Evolutionary conservation across 23 tunicate species (phyloP).

Genomic region (Trididemnum clinides): DNA sequence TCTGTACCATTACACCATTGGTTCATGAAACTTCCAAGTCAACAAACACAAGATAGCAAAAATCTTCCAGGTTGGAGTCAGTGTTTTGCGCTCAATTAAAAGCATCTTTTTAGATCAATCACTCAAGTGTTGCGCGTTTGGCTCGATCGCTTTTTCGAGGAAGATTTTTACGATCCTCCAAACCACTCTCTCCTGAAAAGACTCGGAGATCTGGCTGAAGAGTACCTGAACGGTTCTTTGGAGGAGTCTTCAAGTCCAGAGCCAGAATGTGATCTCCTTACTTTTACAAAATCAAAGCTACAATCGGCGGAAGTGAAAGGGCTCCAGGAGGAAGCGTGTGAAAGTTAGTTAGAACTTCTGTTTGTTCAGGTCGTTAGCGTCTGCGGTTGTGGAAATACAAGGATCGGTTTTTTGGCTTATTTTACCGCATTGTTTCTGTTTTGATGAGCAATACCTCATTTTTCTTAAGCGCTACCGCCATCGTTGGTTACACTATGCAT

Average conservation of each 20-base stretch:
- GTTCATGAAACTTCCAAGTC: no score
- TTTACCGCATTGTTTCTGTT: no score
- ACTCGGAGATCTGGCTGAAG: slow-evolving; percentile 48
- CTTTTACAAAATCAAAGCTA: slow-evolving; percentile 36
- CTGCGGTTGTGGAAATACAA: no score
- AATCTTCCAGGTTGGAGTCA: no score
- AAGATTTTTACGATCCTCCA: slow-evolving; percentile 59
- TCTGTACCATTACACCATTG: no score
- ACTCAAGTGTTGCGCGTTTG: background rate
- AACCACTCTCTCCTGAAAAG: slow-evolving; percentile 36
- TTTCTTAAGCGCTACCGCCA: no score
- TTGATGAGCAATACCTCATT: no score
- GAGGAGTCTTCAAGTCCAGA: background rate
- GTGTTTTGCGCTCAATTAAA: no score
- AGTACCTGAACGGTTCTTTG: background rate
- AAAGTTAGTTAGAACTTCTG: slow-evolving; percentile 34
- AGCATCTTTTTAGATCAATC: slow-evolving; percentile 20
- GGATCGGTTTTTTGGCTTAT: no score
- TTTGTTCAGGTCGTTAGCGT: no score
- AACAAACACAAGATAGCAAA: no score
- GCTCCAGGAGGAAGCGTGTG: slow-evolving; percentile 27
- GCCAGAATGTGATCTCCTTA: slow-evolving; percentile 33
- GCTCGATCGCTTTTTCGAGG: slow-evolving; percentile 61
- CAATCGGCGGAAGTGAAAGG: slow-evolving; percentile 49
- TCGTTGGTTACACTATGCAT: no score